Evolutionary conservation across 2,797 vertebrate genomes (phyloP).

Genomic region (Diglossa cyanea): DNA sequence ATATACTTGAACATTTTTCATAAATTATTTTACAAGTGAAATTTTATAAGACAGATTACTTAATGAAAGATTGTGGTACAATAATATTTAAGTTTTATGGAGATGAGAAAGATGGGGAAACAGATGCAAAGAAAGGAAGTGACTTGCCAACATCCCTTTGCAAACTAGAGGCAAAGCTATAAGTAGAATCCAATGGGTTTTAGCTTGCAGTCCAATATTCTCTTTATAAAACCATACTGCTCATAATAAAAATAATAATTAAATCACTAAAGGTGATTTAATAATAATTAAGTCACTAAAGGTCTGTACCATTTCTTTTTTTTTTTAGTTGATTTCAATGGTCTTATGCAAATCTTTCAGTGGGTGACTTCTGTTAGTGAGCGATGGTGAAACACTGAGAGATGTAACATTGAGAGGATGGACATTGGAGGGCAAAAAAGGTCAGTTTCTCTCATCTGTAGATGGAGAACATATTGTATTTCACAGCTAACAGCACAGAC

Average conservation of each 20-base stretch:
- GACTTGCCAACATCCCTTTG: not conserved
- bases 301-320: not conserved
- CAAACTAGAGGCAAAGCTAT: not conserved
- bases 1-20: not conserved
- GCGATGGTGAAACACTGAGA: not conserved
- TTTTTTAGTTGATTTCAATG: not conserved
- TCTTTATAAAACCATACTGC: not conserved
- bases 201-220: not conserved
- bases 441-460: not conserved
- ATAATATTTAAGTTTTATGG: not conserved
- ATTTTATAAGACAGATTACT: not conserved
- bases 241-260: not conserved
- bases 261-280: not conserved
- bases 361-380: not conserved
- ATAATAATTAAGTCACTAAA: not conserved
- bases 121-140: not conserved
- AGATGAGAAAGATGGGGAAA: not conserved
- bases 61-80: not conserved
- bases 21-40: not conserved
- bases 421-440: not conserved
- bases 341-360: not conserved
- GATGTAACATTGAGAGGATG: not conserved
- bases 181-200: not conserved
- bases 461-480: not conserved
- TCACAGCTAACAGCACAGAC: not conserved